Base-by-base conservation (phyloP, 2,113 vertebrate species). In the Xyliphius kryptos region DNA sequence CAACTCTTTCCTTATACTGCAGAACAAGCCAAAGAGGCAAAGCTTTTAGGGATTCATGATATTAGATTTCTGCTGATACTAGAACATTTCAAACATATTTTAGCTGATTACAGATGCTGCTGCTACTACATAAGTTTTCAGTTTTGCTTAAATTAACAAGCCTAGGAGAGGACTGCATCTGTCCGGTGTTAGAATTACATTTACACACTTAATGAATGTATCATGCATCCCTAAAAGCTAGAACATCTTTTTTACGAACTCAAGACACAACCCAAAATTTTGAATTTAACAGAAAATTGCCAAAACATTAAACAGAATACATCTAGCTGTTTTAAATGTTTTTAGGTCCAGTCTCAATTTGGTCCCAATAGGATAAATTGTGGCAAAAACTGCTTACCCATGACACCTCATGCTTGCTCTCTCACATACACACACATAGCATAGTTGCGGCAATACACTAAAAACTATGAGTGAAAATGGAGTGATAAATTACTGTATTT, bases 401-500 rank as follows among this genome's bases (percentile, higher is more conserved):
- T 48, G 1, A 15, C 61, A 32, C 68, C 56, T 60, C 16, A 64
- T 19, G 8, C 49, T 41, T 44, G 37, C 58, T 49, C 17, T 41
- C n/a, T 10, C 37, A 36, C 36, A 66, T 19, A 19, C 49, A 46
- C 17, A 36, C 54, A 65, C 44, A 57, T 19, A 15, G 1, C 10
- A 37, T 16, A 38, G 57, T 44, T 3, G 8, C 22, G 17, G 20
- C 40, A 20, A 15, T 51, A 66, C 41, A 37, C 16, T 53, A 66
- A 63, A 50, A 49, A 50, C 51, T 56, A 16, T 56, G 17, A 17
- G 11, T 10, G 36, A 49, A 11, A 65, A 61, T 61, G 46, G n/a
- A 61, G 61, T 65, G 61, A 73, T 72, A 72, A 68, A 72, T 69
- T 61, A 61, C 55, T 73, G 51, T 61, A 69, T 63, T 70, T 67